Evolutionary conservation across 2,113 vertebrate genomes (phyloP).

Genomic region (Hiodon alosoides): DNA sequence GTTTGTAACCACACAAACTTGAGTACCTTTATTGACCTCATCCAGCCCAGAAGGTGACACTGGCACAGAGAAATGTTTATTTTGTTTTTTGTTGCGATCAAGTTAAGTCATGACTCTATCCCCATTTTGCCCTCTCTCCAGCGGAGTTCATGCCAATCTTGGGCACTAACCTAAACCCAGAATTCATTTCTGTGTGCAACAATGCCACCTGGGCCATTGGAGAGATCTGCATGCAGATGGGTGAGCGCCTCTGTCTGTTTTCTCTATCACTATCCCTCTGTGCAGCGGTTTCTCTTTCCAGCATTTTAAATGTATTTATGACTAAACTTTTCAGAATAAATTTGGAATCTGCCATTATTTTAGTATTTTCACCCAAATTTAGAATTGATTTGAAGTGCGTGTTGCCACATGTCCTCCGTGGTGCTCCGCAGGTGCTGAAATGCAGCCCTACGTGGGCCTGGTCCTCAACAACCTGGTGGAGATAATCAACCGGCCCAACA

Average conservation of each 20-base stretch:
- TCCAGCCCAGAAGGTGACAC: no score
- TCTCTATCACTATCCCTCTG: not conserved
- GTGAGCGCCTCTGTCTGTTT: constrained; percentile 53
- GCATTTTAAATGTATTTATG: no score
- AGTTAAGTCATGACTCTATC: not conserved
- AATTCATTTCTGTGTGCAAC: constrained; percentile 95
- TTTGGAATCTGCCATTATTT: no score
- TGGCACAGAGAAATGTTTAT: no score
- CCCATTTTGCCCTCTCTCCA: constrained; percentile 35
- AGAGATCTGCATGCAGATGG: constrained; percentile 98
- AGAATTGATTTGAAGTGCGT: no score
- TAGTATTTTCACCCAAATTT: no score
- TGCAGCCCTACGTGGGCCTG: constrained; percentile 91
- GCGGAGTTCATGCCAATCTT: constrained; percentile 95
- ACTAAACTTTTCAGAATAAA: no score
- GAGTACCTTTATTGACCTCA: no score
- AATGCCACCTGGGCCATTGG: constrained; percentile 96
- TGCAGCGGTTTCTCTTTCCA: not conserved
- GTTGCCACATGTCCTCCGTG: not conserved
- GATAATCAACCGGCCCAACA: constrained; percentile 92
- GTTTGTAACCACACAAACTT: no score
- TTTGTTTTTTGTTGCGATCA: not conserved
- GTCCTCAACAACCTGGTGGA: constrained; percentile 87
- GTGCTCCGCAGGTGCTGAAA: constrained; percentile 73
- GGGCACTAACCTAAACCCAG: constrained; percentile 92